Conservation (phyloP, 2,888 invertebrate genomes). For the Timandra comae region DNA sequence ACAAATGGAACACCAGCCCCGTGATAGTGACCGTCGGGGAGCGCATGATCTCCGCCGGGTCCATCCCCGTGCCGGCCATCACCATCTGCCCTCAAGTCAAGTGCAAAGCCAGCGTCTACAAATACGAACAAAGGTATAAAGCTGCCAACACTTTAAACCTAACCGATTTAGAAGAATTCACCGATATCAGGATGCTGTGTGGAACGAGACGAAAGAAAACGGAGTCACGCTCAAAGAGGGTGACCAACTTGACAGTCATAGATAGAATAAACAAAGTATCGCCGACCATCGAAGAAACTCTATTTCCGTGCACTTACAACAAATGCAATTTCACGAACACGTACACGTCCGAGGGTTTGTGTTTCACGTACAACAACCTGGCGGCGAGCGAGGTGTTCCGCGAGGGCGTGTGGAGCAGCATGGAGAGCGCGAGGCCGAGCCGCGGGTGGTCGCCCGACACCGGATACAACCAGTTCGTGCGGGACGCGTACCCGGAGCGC, state of each 20-base stretch:
- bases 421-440: not conserved
- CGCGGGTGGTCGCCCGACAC: no score
- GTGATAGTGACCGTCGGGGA: not conserved
- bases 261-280: not conserved
- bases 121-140: not conserved
- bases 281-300: not conserved
- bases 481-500: no score
- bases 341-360: constrained; percentile 3
- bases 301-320: not conserved
- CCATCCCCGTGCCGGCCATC: constrained; percentile 1
- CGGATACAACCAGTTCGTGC: no score
- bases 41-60: not conserved
- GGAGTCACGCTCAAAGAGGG: not conserved
- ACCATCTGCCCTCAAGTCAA: not conserved
- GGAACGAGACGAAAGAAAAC: no score
- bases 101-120: not conserved
- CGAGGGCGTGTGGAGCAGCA: not conserved
- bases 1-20: not conserved
- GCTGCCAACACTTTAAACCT: not conserved
- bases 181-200: not conserved
- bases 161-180: not conserved
- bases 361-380: constrained; percentile 3
- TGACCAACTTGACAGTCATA: not conserved
- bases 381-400: constrained; percentile 2
- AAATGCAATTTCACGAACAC: not conserved